phyloP scores from a whole-genome alignment of 2,797 vertebrate genomes.

The Diglossa cyanea region DNA sequence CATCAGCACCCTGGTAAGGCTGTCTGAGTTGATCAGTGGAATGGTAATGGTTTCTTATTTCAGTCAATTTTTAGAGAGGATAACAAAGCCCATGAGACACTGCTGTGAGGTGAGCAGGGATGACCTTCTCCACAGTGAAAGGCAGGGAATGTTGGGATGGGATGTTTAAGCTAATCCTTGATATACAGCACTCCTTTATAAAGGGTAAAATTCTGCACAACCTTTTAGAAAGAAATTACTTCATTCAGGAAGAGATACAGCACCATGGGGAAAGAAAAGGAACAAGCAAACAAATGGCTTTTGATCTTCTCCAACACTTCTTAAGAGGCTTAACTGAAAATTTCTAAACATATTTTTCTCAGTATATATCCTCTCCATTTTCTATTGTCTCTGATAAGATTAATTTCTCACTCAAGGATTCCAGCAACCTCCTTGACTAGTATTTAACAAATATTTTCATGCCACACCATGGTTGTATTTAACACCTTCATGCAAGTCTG shows the following conservation, averaged over 20 bases:
- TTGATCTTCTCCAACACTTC: neutral
- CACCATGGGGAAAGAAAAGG: neutral
- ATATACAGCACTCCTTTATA: neutral
- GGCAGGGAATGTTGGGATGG: rapidly evolving
- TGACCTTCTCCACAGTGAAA: neutral
- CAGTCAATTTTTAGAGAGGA: neutral
- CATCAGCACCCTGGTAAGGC: neutral
- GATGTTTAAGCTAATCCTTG: neutral
- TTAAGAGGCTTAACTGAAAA: neutral
- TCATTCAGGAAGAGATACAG: neutral
- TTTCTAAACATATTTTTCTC: neutral
- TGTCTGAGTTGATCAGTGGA: neutral
- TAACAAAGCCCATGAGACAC: neutral
- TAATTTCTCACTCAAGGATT: neutral
- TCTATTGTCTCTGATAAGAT: neutral
- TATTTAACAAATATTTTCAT: neutral
- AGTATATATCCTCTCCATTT: neutral
- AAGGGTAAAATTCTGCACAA: neutral
- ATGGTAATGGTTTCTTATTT: neutral
- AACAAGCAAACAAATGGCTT: neutral
- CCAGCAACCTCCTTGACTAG: neutral
- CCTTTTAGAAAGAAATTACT: neutral
- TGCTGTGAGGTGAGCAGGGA: neutral
- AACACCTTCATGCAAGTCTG: neutral
- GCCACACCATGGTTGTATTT: neutral